Percentiles rank a stretch among this genome's conserved stretches.
phyloP scores from a whole-genome alignment of 2,113 vertebrate genomes.

The Archocentrus centrarchus region DNA sequence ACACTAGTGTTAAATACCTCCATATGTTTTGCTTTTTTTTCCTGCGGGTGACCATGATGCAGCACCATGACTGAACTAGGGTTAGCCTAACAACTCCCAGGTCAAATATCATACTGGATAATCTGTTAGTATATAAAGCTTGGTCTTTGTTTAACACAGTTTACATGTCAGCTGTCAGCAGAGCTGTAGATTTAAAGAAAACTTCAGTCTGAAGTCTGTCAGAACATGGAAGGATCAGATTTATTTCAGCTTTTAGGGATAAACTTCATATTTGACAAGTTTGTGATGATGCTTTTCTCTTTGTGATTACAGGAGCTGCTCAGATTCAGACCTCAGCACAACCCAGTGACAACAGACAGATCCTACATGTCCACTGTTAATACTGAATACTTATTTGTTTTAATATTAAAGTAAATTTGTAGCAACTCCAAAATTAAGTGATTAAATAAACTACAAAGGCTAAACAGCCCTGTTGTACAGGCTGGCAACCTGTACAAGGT shows the following conservation, averaged over 20 bases:
- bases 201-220: not conserved
- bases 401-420: not conserved
- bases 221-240: no score
- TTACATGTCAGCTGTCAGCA: not conserved
- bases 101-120: no score
- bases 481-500: no score
- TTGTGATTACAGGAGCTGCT: not conserved
- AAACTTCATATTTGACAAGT: not conserved
- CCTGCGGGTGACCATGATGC: no score
- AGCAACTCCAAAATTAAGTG: not conserved
- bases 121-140: no score
- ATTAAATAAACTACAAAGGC: not conserved
- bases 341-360: not conserved
- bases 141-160: no score
- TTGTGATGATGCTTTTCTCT: constrained; percentile 1
- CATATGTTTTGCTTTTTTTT: no score
- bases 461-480: not conserved
- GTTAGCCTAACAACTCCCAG: no score
- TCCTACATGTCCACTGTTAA: not conserved
- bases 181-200: not conserved
- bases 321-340: not conserved
- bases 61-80: no score
- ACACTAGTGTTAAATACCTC: no score
- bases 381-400: not conserved
- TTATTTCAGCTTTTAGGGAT: no score